These are phyloP conservation scores for Stylophora pistillata DNA, from an alignment of 64 coral and sea anemone genomes.

Conservation along the genomic window DNA sequence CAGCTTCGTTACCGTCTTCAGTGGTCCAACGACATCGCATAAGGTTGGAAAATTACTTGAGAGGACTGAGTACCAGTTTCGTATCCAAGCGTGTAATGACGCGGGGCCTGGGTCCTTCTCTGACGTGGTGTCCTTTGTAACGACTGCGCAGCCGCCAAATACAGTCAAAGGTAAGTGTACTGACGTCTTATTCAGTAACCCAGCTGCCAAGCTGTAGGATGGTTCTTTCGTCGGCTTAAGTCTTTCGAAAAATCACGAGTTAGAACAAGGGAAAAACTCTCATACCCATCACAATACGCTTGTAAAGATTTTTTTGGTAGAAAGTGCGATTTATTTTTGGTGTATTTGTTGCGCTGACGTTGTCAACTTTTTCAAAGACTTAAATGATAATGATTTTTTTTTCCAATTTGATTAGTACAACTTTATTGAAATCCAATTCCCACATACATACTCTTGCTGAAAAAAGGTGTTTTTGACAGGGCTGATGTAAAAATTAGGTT, in stretches of 20 bases:
- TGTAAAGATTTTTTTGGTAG: no score
- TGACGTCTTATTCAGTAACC: neutral
- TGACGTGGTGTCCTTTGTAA: slow-evolving; percentile 64
- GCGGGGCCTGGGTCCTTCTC: slow-evolving; percentile 84
- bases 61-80: slow-evolving; percentile 92
- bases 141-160: slow-evolving; percentile 70
- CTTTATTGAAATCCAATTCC: no score
- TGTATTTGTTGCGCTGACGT: no score
- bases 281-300: no score
- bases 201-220: neutral
- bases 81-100: slow-evolving; percentile 92
- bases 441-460: no score
- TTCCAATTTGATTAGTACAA: no score
- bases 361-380: no score
- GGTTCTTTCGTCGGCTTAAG: neutral
- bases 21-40: slow-evolving; percentile 81
- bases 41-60: slow-evolving; percentile 88
- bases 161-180: slow-evolving; percentile 64
- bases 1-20: slow-evolving; percentile 73
- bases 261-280: no score
- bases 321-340: no score
- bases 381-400: no score
- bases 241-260: neutral
- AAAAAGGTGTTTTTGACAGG: no score
- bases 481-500: no score